Evolutionary conservation across 2,888 invertebrate genomes (phyloP).

Genomic region (Mimachlamys varia): DNA sequence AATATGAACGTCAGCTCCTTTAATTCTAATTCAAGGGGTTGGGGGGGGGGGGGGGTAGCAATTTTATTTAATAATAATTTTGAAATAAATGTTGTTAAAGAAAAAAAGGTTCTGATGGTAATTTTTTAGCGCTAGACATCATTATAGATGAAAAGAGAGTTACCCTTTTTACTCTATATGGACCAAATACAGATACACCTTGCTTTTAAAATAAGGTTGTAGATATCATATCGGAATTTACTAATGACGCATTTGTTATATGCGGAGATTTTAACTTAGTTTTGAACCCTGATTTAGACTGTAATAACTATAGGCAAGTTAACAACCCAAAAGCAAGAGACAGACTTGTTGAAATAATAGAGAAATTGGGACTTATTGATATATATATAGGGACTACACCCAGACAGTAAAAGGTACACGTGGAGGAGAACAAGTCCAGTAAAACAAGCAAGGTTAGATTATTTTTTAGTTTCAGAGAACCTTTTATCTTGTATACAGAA

Average conservation of each 20-base stretch:
- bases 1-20: neutral
- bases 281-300: neutral
- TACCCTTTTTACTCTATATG: neutral
- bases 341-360: neutral
- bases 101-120: conserved; percentile 3
- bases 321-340: neutral
- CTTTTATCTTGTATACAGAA: no score
- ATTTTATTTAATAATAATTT: no score
- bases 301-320: neutral
- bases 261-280: no score
- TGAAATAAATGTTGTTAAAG: no score
- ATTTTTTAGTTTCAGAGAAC: no score
- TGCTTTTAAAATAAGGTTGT: neutral
- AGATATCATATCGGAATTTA: neutral
- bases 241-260: neutral
- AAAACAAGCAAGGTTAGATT: no score
- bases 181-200: conserved; percentile 28
- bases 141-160: conserved; percentile 15
- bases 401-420: no score
- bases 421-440: no score
- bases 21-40: conserved; percentile 32
- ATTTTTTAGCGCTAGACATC: neutral
- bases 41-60: conserved; percentile 6
- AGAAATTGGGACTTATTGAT: no score
- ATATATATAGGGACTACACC: no score